phyloP scores from a whole-genome alignment of 2,113 vertebrate species.

The Casuarius casuarius region DNA sequence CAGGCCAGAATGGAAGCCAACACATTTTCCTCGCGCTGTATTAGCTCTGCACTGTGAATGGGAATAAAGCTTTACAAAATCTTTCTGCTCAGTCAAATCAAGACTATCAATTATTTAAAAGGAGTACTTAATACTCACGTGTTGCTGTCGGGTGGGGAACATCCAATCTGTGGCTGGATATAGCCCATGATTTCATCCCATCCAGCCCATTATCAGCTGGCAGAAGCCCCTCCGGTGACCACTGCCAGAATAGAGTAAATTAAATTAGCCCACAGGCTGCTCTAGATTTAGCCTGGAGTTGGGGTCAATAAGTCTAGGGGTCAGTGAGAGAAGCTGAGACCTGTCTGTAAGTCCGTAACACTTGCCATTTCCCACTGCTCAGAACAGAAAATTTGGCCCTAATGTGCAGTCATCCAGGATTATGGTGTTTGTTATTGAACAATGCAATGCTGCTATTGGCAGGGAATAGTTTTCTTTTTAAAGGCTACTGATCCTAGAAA shows the following conservation, averaged over 20 bases:
- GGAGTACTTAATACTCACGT: background rate
- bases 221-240: background rate
- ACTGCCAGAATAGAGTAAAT: background rate
- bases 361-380: background rate
- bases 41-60: background rate
- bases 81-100: background rate
- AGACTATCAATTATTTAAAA: background rate
- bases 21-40: background rate
- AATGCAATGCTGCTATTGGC: background rate
- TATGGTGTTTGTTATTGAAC: background rate
- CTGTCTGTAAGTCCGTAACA: background rate
- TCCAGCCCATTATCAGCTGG: background rate
- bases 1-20: background rate
- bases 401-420: background rate
- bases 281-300: background rate
- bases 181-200: accelerated
- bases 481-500: background rate
- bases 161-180: background rate
- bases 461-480: background rate
- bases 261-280: background rate
- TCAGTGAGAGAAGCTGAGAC: background rate
- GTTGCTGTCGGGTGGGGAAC: background rate
- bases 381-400: background rate
- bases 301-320: background rate
- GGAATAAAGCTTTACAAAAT: background rate